These are phyloP conservation scores for Macrophya alboannulata DNA, from an alignment of 2,888 invertebrate species.

Conservation along the genomic window DNA sequence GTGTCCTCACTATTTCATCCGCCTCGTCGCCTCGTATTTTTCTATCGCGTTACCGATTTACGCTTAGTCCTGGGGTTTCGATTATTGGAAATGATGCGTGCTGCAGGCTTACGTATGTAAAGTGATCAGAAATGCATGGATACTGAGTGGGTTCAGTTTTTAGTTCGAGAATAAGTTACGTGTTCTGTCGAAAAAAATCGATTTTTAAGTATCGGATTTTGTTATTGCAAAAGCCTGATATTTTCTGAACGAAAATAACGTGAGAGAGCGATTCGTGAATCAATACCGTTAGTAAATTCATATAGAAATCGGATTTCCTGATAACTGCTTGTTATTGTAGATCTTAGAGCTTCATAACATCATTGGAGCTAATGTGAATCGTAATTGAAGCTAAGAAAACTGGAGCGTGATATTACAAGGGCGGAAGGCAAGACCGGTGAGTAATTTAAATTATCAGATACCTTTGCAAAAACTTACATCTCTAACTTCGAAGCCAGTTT, in stretches of 20 bases:
- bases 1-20: not conserved
- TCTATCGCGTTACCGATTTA: not conserved
- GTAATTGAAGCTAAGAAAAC: not conserved
- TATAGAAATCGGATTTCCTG: not conserved
- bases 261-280: not conserved
- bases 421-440: not conserved
- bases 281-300: not conserved
- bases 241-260: not conserved
- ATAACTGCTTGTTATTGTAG: not conserved
- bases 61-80: not conserved
- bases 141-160: not conserved
- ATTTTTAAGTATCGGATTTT: not conserved
- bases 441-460: not conserved
- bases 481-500: not conserved
- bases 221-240: not conserved
- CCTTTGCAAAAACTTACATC: not conserved
- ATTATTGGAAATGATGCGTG: not conserved
- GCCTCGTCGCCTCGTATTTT: not conserved
- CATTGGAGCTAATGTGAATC: not conserved
- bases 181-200: not conserved
- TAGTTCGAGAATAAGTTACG: too few relatives aligned
- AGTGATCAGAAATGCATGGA: not conserved
- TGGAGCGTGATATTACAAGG: not conserved
- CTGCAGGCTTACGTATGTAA: too few relatives aligned
- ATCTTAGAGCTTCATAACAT: not conserved